Base-by-base conservation (phyloP, 2,113 vertebrate genomes). In the Malurus cyaneus region DNA sequence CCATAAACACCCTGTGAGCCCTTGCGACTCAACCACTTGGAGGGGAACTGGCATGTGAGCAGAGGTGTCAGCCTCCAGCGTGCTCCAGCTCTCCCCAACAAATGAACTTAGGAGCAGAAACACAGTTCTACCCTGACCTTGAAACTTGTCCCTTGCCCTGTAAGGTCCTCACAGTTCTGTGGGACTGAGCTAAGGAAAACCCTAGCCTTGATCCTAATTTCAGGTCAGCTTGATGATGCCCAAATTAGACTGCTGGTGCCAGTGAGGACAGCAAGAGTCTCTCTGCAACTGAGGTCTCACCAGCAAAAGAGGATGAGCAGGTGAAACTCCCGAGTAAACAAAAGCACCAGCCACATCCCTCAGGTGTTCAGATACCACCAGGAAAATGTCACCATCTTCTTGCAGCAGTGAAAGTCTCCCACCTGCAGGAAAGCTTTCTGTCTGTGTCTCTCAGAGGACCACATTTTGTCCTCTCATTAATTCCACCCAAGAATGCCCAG, bases 21-120 rank as follows among this genome's bases (percentile, higher is more conserved):
- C 3, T 44, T 31, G 76, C 44, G 70, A 28, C 46, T 49, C 56
- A 56, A 32, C 31, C 52, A 25, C 11, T 53, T 60, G 19, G 44
- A 92, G 49, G 74, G 66, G 66, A 85, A 47, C 79, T 88, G 85
- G 12, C 34, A 83, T 13, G 74, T 89, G 50, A 96, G 56, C 79
- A 86, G 60, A 56, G 44, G 24, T 52, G 36, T 52, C 54, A 76
- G 69, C 49, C 66, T 74, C 62, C 76, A 50, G 60, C 28, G 77
- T 46, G 52, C 61, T 84, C 56, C 3, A 3, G 32, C 18, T 90
- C 64, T 34, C 50, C 23, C 59, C 44, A 34, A 36, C 6, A 76
- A 64, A 54, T 8, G 6, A 87, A 47, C 39, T 61, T 32, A 20
- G 54, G 24, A 66, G 20, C 20, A 88, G 66, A 81, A 76, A 31